Evolutionary conservation across 2,888 invertebrate genomes (phyloP), one percentile per base, ranked within the genome.

Genomic region (Torymus auratus): DNA sequence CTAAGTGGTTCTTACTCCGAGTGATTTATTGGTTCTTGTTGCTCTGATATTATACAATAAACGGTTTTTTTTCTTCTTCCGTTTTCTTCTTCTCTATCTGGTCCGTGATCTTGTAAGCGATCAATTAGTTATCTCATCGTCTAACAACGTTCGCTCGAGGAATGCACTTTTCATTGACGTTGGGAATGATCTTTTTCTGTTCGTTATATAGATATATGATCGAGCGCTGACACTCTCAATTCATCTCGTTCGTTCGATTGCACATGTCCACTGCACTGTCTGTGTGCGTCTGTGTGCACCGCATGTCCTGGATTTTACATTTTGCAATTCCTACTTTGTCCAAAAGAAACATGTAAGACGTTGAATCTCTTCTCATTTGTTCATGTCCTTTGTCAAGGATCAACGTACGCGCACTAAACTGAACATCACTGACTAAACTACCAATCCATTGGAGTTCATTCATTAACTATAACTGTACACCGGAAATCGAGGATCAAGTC

Each of bases 121-220:
- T 41, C 41, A 41, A 41, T 41, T 41, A 41, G 50, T 20, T 41
- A 28, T 23, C 58, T 60, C 60, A 28, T 60, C 53, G 20, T 55
- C 53, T 55, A 13, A 65, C 67, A 67, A 68, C 67, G 41, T 67
- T 74, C 17, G 70, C 70, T 61, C 64, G 65, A 72, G 77, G 81
- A 74, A 82, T 77, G 81, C 81, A 78, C 65, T 65, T 70, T 69
- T 70, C 65, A 55, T 70, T 69, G 41, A 62, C 56, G 41, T 61
- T 71, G 61, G 78, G 81, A 81, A 81, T 81, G 78, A 81, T 61
- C 70, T 68, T 52, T 72, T 61, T 17, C 53, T 50, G 41, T 41
- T 41, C 41, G 41, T 41, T 41, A 41, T 28, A 41, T 15, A 17
- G 53, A 28, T 61, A 13, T 7, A 70, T 64, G n/a, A 5, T 67